Base-by-base conservation (phyloP, 2,888 invertebrate species). In the Periphyllus acericola region DNA sequence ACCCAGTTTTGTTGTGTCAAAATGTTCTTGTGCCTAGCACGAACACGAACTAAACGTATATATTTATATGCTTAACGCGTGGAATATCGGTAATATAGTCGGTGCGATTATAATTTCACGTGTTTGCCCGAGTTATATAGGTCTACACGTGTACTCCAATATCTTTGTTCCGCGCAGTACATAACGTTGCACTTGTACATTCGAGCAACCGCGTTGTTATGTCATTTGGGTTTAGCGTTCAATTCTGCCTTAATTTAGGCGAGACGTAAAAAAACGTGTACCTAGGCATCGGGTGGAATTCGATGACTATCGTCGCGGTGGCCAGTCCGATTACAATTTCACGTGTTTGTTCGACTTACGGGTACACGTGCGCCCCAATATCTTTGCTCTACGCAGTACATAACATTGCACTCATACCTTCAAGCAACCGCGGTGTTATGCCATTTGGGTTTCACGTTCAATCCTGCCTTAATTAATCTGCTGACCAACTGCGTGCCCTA, bases 311-410 rank as follows among this genome's bases (percentile, higher is more conserved):
- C 40, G 3, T n/a, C n/a, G 40, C 9, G 40, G 40, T 40, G 40
- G 6, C 8, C 40, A 9, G 8, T 40, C 9, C 8, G 40, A 40
- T 40, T 40, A 40, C 9, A 3, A 40, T 40, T 5, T 40, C 75
- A 76, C 75, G 75, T 36, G 36, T 36, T 36, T 36, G 36, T 36
- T 36, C 36, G 36, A 36, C 4, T 36, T 36, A 36, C 6, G 6
- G 36, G 36, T 36, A 40, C 75, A 75, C 75, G 75, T 75, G 75
- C 40, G 36, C 9, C 75, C 32, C 21, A 36, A 75, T 75, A 75
- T 75, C 40, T 40, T 40, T 36, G 75, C 40, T 60, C 75, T 75
- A 40, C 32, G 32, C 25, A 14, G 3, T 21, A 14, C 25, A 21
- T 75, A 25, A 25, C 32, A 25, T 29, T 17, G 17, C 29, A 72